These are phyloP conservation scores for Diploptera punctata DNA, from an alignment of 2,888 invertebrate species.

Conservation along the genomic window DNA sequence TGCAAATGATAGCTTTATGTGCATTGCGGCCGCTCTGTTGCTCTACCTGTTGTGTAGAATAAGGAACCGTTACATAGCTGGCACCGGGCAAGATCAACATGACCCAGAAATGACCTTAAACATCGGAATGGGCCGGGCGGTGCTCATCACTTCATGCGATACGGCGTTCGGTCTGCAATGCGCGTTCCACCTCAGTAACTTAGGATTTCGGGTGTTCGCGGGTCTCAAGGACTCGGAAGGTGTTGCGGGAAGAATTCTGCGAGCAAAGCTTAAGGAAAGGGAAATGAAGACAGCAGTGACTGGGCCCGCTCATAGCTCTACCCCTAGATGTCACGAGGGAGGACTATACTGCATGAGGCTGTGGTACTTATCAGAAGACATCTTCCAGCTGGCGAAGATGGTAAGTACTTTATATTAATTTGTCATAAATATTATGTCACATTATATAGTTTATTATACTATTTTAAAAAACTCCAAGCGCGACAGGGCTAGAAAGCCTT, in stretches of 20 bases:
- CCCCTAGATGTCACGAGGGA: constrained; percentile 82
- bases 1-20: constrained; percentile 83
- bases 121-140: constrained; percentile 67
- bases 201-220: constrained; percentile 79
- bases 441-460: no score
- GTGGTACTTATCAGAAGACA: constrained; percentile 80
- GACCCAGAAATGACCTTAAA: constrained; percentile 15
- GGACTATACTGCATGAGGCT: constrained; percentile 79
- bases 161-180: constrained; percentile 81
- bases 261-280: constrained; percentile 49
- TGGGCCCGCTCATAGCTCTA: constrained; percentile 69
- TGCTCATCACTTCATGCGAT: constrained; percentile 81
- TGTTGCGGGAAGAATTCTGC: constrained; percentile 45
- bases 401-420: no score
- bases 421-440: no score
- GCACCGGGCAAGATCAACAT: not conserved
- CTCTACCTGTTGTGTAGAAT: constrained; percentile 70
- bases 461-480: no score
- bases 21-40: constrained; percentile 82
- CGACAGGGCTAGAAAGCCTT: no score
- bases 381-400: constrained; percentile 83
- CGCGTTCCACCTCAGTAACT: constrained; percentile 45
- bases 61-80: constrained; percentile 29
- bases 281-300: no score
- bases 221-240: constrained; percentile 57